Conservation (phyloP, 2,888 invertebrate genomes). For the Patella ulyssiponensis region DNA sequence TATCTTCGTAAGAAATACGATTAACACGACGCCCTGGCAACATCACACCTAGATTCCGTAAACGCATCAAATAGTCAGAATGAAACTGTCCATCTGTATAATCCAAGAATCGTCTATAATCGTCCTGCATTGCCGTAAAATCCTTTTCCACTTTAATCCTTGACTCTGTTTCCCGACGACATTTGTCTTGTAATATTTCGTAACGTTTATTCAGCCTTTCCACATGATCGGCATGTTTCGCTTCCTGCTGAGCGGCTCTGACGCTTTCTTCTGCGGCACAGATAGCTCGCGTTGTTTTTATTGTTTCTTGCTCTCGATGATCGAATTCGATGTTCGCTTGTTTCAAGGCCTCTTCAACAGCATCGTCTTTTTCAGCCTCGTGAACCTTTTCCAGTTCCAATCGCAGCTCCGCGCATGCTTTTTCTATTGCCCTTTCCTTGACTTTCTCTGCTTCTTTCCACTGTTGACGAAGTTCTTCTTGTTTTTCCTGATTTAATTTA, state of each 20-base stretch:
- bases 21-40: constrained; percentile 57
- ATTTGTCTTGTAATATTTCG: constrained; percentile 55
- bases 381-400: constrained; percentile 57
- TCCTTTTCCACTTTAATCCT: constrained; percentile 61
- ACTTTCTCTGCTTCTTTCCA: constrained; percentile 61
- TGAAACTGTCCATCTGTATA: constrained; percentile 69
- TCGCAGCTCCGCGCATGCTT: constrained; percentile 54
- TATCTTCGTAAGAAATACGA: constrained; percentile 55
- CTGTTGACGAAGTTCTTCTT: constrained; percentile 59
- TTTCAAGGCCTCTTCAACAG: constrained; percentile 58
- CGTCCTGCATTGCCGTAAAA: constrained; percentile 66
- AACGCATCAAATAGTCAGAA: constrained; percentile 70
- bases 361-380: constrained; percentile 57
- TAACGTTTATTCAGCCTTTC: constrained; percentile 55
- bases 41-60: constrained; percentile 56
- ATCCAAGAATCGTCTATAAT: constrained; percentile 70
- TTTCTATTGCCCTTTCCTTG: constrained; percentile 57
- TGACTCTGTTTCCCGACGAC: constrained; percentile 56
- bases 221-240: constrained; percentile 57
- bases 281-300: constrained; percentile 55
- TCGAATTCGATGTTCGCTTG: constrained; percentile 61
- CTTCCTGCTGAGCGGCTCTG: constrained; percentile 57
- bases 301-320: constrained; percentile 54
- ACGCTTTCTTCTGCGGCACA: constrained; percentile 57
- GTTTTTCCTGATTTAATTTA: constrained; percentile 55